Conservation (phyloP, 1,140 invertebrate species). For the Xylocopa sonorina region DNA sequence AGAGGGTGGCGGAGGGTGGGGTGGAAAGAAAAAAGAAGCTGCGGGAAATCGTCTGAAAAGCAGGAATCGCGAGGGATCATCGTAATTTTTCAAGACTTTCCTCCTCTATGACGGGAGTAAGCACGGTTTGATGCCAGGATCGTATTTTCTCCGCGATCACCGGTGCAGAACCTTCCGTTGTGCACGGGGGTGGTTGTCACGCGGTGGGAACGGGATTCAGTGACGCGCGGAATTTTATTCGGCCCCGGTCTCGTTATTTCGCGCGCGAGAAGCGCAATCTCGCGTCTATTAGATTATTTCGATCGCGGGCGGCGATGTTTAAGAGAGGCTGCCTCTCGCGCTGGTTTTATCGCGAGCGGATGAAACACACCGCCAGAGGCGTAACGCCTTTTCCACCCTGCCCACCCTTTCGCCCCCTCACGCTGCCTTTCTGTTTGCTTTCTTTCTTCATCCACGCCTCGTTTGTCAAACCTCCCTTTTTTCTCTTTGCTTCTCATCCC, state of each 20-base stretch:
- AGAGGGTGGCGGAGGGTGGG: too few relatives aligned
- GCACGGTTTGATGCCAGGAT: background rate
- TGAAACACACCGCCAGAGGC: constrained; percentile 1
- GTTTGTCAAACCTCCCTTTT: background rate
- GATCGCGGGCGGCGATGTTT: constrained; percentile 2
- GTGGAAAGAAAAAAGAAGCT: too few relatives aligned
- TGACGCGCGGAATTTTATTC: background rate
- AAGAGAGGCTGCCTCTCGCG: background rate
- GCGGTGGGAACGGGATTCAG: background rate
- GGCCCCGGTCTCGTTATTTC: background rate
- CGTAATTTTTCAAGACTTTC: background rate
- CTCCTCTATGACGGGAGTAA: background rate
- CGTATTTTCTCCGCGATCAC: too few relatives aligned
- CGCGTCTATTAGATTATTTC: constrained; percentile 22
- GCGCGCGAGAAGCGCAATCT: background rate
- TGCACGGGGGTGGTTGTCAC: too few relatives aligned
- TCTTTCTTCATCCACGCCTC: background rate
- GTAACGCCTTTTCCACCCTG: background rate
- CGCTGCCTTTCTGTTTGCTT: background rate
- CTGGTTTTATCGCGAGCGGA: background rate
- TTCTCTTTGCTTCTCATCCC: background rate
- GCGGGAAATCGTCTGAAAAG: background rate
- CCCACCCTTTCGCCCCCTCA: background rate
- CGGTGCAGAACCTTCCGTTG: too few relatives aligned
- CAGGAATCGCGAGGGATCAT: background rate